A percentile compares a stretch with the other conserved stretches of the same genome.
phyloP scores from a whole-genome alignment of 2,888 invertebrate genomes.

The Cepaea hortensis region DNA sequence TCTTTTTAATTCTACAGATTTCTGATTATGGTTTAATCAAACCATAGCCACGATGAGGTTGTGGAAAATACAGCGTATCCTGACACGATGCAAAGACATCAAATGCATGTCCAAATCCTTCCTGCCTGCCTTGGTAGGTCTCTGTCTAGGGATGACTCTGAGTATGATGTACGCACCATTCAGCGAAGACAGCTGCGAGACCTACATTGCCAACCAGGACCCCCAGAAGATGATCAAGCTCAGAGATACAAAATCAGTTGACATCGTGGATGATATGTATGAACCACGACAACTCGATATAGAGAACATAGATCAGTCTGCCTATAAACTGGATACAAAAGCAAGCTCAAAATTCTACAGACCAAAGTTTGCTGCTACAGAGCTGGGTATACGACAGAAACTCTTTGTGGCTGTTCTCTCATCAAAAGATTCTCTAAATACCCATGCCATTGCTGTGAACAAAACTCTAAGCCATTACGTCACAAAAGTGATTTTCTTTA shows the following conservation, averaged over 20 bases:
- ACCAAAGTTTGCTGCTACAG: slow-evolving; percentile 95
- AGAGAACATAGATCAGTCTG: slow-evolving; percentile 29
- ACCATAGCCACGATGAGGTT: slow-evolving; percentile 9
- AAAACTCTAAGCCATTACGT: slow-evolving; percentile 89
- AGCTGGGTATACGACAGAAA: slow-evolving; percentile 93
- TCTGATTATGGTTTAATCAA: neutral
- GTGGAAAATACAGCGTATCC: slow-evolving; percentile 32
- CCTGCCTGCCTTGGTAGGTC: slow-evolving; percentile 69
- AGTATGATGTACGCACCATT: slow-evolving; percentile 73
- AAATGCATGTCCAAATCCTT: slow-evolving; percentile 51
- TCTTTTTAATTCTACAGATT: slow-evolving; percentile 1
- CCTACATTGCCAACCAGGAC: slow-evolving; percentile 54
- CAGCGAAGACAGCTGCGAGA: slow-evolving; percentile 70
- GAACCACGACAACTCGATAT: slow-evolving; percentile 59
- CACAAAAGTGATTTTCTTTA: slow-evolving; percentile 89
- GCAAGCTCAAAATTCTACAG: slow-evolving; percentile 79
- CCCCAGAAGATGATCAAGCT: slow-evolving; percentile 54
- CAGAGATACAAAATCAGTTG: slow-evolving; percentile 55
- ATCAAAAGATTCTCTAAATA: slow-evolving; percentile 77
- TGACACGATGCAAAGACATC: slow-evolving; percentile 30
- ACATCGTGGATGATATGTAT: slow-evolving; percentile 61
- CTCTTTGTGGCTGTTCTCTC: slow-evolving; percentile 91
- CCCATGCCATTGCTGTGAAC: slow-evolving; percentile 90
- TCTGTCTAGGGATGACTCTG: slow-evolving; percentile 73
- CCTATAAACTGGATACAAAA: slow-evolving; percentile 32